A percentile compares a stretch with the other conserved stretches of the same genome.
These are phyloP conservation scores for Chelon labrosus DNA, from an alignment of 2,797 vertebrate genomes.

Conservation along the genomic window DNA sequence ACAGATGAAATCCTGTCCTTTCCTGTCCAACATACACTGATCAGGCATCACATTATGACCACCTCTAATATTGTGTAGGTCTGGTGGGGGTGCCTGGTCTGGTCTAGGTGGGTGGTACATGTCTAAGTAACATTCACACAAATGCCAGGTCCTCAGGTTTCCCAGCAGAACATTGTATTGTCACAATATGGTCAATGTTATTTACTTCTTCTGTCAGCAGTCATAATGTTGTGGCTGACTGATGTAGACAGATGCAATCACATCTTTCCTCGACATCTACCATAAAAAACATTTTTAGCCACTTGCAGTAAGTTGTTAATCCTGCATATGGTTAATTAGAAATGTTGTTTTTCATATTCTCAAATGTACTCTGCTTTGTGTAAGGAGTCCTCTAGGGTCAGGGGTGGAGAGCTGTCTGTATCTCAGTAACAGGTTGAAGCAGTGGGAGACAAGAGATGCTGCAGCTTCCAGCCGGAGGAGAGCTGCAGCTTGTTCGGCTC, in stretches of 20 bases:
- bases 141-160: no score
- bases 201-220: no score
- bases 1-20: not conserved
- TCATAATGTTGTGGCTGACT: no score
- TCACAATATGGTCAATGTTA: no score
- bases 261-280: not conserved
- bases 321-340: no score
- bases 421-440: slow-evolving; percentile 24
- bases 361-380: not conserved
- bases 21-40: not conserved
- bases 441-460: slow-evolving; percentile 25
- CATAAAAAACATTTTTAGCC: not conserved
- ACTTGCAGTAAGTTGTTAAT: no score
- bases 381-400: not conserved
- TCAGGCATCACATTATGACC: no score
- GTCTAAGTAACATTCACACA: no score
- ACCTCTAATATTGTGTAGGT: no score
- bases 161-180: no score
- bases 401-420: not conserved
- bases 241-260: not conserved
- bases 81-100: no score
- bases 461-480: slow-evolving; percentile 33
- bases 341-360: not conserved
- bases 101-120: no score
- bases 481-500: slow-evolving; percentile 36